These are phyloP conservation scores for Phlogophora meticulosa DNA, from an alignment of 2,888 invertebrate genomes.

Conservation along the genomic window DNA sequence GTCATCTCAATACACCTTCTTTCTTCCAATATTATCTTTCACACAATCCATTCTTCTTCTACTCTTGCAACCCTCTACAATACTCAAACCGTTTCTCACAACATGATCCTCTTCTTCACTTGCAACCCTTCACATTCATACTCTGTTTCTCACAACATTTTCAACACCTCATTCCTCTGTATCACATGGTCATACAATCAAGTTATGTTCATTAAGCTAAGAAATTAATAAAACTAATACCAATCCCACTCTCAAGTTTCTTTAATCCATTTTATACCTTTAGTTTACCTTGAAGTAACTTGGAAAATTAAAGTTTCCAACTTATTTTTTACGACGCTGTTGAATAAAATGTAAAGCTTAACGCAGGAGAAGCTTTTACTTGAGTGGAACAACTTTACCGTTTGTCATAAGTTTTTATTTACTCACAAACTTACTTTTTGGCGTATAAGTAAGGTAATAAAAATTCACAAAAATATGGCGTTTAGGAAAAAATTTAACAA, in stretches of 20 bases:
- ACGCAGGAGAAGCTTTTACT: conserved; percentile 55
- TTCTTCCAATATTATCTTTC: too few species aligned
- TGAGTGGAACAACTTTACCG: conserved; percentile 45
- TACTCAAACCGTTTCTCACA: too few species aligned
- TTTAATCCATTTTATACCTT: conserved; percentile 24
- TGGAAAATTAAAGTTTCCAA: conserved; percentile 50
- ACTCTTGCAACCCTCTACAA: too few species aligned
- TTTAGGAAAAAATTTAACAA: conserved; percentile 44
- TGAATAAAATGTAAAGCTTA: conserved; percentile 56
- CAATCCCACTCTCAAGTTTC: conserved; percentile 1
- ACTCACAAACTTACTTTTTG: conserved; percentile 60
- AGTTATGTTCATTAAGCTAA: background rate
- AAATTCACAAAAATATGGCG: conserved; percentile 53
- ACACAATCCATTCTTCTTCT: too few species aligned
- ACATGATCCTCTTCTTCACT: too few species aligned
- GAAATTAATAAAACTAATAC: conserved; percentile 1
- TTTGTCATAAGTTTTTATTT: conserved; percentile 65
- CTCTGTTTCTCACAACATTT: too few species aligned
- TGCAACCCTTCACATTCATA: too few species aligned
- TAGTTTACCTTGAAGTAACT: conserved; percentile 27
- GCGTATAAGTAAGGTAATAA: conserved; percentile 59
- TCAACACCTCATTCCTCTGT: too few species aligned
- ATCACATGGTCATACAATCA: too few species aligned
- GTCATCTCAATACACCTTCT: too few species aligned
- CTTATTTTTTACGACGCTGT: conserved; percentile 53